A percentile compares a stretch with the other conserved stretches of the same genome.
phyloP scores from a whole-genome alignment of 2,888 invertebrate genomes.

The Allacma fusca region DNA sequence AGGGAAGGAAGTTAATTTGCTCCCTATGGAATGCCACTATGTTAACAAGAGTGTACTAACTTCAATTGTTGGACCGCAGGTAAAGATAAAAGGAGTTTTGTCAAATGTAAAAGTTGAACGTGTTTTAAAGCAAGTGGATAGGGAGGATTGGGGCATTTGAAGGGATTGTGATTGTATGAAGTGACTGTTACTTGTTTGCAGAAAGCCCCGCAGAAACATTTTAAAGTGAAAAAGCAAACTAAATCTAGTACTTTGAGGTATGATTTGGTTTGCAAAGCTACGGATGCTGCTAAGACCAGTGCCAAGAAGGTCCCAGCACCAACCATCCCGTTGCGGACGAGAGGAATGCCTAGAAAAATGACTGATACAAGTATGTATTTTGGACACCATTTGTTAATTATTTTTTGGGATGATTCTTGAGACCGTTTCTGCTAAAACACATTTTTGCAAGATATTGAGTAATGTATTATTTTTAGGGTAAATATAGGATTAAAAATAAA shows the following conservation, averaged over 20 bases:
- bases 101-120: too few species aligned
- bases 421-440: too few species aligned
- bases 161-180: too few species aligned
- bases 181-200: not conserved
- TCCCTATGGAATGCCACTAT: conserved; percentile 95
- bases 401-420: too few species aligned
- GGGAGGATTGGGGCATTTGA: too few species aligned
- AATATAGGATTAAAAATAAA: not conserved
- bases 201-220: conserved; percentile 46
- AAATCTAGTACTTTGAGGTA: conserved; percentile 90
- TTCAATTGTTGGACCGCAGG: conserved; percentile 76
- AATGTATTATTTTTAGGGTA: too few species aligned
- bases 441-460: too few species aligned
- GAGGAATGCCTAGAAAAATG: conserved; percentile 94
- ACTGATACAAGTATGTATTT: conserved; percentile 84
- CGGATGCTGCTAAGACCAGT: conserved; percentile 78
- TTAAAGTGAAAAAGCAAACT: conserved; percentile 73
- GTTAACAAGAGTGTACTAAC: conserved; percentile 90
- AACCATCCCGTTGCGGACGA: conserved; percentile 84
- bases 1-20: conserved; percentile 81
- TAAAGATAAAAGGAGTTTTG: conserved; percentile 46
- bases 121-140: too few species aligned
- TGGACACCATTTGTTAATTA: not conserved
- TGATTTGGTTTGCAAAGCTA: conserved; percentile 89
- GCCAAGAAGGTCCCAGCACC: conserved; percentile 87